A percentile compares a stretch with the other conserved stretches of the same genome.
phyloP scores from a whole-genome alignment of 2,797 vertebrate genomes.

The Phataginus tricuspis region DNA sequence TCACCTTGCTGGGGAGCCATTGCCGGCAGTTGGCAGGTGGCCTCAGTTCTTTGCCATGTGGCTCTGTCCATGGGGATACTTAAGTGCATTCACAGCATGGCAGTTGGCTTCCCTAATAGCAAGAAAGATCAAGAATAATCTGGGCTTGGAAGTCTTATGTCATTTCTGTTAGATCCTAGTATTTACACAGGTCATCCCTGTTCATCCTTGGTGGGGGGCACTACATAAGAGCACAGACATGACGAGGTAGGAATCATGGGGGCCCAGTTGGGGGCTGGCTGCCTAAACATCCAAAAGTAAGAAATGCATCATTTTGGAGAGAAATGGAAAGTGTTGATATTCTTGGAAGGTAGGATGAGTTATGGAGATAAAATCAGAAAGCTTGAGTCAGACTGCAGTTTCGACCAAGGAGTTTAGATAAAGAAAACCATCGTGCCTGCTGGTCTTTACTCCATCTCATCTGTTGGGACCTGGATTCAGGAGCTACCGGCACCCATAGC shows the following conservation, averaged over 20 bases:
- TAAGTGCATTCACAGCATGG: neutral
- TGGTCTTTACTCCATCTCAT: neutral
- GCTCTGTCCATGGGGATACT: too few species aligned
- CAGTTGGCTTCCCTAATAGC: neutral
- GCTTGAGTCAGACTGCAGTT: neutral
- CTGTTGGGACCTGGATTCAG: neutral
- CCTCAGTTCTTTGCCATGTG: neutral
- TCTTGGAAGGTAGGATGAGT: neutral
- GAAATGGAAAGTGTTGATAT: neutral
- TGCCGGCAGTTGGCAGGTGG: neutral
- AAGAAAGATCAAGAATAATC: neutral
- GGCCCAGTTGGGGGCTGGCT: neutral
- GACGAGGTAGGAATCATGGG: neutral
- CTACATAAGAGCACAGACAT: neutral
- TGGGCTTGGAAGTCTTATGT: neutral
- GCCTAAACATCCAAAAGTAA: neutral
- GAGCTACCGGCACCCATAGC: rapidly evolving
- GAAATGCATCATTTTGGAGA: neutral
- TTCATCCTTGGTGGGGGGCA: neutral
- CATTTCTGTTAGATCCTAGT: neutral
- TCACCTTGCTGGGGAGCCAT: neutral
- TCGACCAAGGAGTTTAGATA: neutral
- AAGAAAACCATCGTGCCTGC: neutral
- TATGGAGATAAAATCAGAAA: neutral
- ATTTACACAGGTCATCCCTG: neutral